These are phyloP conservation scores for Oryctolagus cuniculus DNA, from an alignment of 2,113 vertebrate genomes.

Conservation along the genomic window DNA sequence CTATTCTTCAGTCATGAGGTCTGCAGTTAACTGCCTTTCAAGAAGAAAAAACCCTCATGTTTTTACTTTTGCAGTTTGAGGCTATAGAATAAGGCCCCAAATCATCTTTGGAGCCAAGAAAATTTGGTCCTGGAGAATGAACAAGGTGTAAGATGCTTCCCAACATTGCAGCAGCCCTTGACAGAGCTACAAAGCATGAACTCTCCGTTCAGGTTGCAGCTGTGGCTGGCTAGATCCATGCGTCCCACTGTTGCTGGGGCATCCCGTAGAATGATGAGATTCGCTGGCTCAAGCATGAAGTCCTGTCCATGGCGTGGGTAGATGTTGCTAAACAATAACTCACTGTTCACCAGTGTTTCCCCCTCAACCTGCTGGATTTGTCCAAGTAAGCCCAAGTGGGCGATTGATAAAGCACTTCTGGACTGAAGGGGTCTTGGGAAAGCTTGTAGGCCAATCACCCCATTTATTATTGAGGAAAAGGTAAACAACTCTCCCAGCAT, in stretches of 20 bases:
- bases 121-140: neutral
- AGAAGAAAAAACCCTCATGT: neutral
- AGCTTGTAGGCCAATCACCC: neutral
- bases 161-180: neutral
- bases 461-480: neutral
- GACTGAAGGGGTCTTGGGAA: neutral
- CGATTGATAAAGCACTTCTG: neutral
- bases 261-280: neutral
- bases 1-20: neutral
- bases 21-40: conserved; percentile 24
- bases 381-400: neutral
- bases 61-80: conserved; percentile 59
- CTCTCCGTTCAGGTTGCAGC: neutral
- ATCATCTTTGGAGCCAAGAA: conserved; percentile 19
- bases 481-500: conserved; percentile 4
- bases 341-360: neutral
- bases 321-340: neutral
- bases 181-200: neutral
- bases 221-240: neutral
- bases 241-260: neutral
- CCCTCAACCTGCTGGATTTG: neutral
- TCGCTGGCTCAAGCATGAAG: neutral
- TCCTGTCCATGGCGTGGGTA: neutral
- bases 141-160: neutral
- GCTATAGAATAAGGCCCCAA: neutral